Evolutionary conservation across 2,797 vertebrate species (phyloP).

Genomic region (Epinephelus coioides): DNA sequence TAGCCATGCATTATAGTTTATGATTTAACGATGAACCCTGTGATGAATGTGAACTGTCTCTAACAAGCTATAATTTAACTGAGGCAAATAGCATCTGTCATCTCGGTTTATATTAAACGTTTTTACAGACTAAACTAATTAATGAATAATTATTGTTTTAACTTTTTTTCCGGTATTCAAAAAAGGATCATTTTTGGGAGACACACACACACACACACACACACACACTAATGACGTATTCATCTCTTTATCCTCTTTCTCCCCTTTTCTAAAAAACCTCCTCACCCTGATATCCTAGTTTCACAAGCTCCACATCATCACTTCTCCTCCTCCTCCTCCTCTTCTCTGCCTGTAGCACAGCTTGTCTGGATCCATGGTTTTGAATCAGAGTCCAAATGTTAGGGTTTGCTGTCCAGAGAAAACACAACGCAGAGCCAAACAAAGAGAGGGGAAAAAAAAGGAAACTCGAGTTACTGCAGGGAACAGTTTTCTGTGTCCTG

Average conservation of each 20-base stretch:
- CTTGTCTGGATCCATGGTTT: slow-evolving; percentile 68
- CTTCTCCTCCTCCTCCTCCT: slow-evolving; percentile 57
- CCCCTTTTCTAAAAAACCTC: slow-evolving; percentile 23
- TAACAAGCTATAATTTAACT: slow-evolving; percentile 6
- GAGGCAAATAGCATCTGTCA: background rate
- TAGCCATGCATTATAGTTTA: background rate
- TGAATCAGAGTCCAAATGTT: slow-evolving; percentile 72
- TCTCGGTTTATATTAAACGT: background rate
- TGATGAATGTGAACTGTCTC: background rate
- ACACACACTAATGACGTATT: background rate
- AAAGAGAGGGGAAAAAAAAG: slow-evolving; percentile 38
- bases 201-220: too few relatives aligned
- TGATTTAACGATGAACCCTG: background rate
- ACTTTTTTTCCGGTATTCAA: background rate
- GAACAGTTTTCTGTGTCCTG: slow-evolving; percentile 25
- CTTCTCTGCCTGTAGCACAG: slow-evolving; percentile 57
- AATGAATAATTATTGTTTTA: background rate
- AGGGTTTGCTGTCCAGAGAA: slow-evolving; percentile 78
- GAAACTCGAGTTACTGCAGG: slow-evolving; percentile 31
- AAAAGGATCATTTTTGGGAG: background rate
- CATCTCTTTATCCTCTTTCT: slow-evolving; percentile 13
- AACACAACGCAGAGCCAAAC: slow-evolving; percentile 66
- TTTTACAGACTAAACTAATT: background rate
- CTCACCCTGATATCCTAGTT: slow-evolving; percentile 42
- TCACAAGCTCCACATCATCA: slow-evolving; percentile 79